Evolutionary conservation across 1,140 invertebrate genomes (phyloP), one percentile per base, ranked within the genome.

Genomic region (Leptinotarsa undecemlineata): DNA sequence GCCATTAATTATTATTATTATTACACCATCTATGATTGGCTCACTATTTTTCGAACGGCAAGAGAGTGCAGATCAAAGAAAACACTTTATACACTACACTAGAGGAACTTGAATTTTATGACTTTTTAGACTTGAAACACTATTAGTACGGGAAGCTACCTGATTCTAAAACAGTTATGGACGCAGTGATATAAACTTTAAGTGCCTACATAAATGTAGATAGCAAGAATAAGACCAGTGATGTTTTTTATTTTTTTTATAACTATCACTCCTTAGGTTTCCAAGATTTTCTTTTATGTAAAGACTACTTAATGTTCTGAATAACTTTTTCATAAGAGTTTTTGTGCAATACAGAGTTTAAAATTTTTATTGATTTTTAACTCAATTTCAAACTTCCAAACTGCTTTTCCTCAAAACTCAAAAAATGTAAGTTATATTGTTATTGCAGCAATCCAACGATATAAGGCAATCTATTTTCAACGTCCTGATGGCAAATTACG

Each of bases 41-140:
- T 74, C 14, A 71, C 48, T 33, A 74, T 74, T 71, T 71, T 74
- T 71, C 48, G 33, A 48, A 75, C 47, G 47, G 64, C 51, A 6
- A 17, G n/a, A n/a, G 17, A 15, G n/a, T 57, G 51, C 15, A 15
- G 51, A n/a, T 70, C 72, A 48, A 70, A 74, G 6, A 69, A 74
- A 71, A 51, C 70, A n/a, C 60, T 21, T 8, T 74, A 48, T 69
- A 71, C 4, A 1, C 42, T 69, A 71, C 4, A 1, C 42, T 75
- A 71, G 48, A 71, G 47, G 68, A 71, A 23, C 68, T 71, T 61
- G 70, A 74, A 70, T 71, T 21, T 70, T 20, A 71, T 71, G 66
- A 70, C 17, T 74, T 74, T 71, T 6, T 17, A 4, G 14, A 17
- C 51, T 8, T 57, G 15, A 57, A 3, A 14, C 51, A 33, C 26